Percentiles rank a stretch among this genome's conserved stretches.
phyloP scores from a whole-genome alignment of 1,140 invertebrate species.

The Euglossa dilemma region DNA sequence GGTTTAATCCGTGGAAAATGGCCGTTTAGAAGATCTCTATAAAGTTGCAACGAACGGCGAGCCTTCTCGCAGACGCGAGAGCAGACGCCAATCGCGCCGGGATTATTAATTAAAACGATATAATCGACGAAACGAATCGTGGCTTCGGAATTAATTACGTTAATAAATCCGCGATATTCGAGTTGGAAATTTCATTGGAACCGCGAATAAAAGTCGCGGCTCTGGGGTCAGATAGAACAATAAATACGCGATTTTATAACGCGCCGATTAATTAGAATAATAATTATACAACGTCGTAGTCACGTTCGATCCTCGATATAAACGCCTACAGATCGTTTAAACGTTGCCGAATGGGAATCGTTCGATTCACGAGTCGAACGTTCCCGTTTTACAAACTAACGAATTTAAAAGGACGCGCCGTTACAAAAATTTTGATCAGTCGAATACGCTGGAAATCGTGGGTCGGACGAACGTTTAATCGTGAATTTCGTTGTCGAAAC shows the following conservation, averaged over 20 bases:
- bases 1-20: neutral
- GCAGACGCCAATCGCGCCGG: too few relatives aligned
- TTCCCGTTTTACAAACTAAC: neutral
- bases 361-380: neutral
- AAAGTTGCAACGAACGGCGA: neutral
- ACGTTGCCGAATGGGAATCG: neutral
- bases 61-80: too few relatives aligned
- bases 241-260: neutral
- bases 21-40: neutral
- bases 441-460: neutral
- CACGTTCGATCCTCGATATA: too few relatives aligned
- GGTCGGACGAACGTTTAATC: neutral
- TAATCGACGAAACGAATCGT: too few relatives aligned
- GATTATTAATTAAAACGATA: too few relatives aligned
- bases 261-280: neutral
- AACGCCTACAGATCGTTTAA: too few relatives aligned
- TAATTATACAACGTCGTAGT: neutral
- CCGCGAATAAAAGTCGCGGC: neutral
- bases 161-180: too few relatives aligned
- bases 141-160: too few relatives aligned
- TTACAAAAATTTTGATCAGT: constrained; percentile 4
- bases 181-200: neutral
- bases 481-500: neutral
- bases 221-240: neutral
- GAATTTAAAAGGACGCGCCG: neutral